Percentiles rank a stretch among this genome's conserved stretches.
phyloP scores from a whole-genome alignment of 1,140 invertebrate genomes.

The Pachypeltis micranthus region DNA sequence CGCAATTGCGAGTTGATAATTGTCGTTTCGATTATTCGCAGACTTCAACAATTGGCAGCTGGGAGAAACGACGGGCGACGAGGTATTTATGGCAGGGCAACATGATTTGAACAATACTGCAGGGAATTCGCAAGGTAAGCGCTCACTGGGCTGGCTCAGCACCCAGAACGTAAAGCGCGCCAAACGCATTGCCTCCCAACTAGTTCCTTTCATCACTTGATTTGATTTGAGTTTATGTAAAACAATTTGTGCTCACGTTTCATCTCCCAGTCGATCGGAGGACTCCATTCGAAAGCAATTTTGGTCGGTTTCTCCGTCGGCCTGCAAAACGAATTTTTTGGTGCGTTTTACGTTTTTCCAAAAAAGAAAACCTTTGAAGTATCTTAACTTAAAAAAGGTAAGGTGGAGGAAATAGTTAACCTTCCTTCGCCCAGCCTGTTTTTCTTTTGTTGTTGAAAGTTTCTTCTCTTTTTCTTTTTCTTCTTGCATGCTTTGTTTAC shows the following conservation, averaged over 20 bases:
- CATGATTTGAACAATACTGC: slow-evolving; percentile 49
- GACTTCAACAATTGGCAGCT: slow-evolving; percentile 27
- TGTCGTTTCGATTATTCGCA: not conserved
- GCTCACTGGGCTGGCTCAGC: not conserved
- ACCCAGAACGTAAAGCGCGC: not conserved
- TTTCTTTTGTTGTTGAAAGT: not conserved
- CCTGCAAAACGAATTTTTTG: too few species aligned
- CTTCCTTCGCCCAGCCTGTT: slow-evolving; percentile 12
- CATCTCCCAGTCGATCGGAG: not conserved
- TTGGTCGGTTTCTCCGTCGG: not conserved
- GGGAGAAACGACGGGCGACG: slow-evolving; percentile 40
- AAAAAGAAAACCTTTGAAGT: slow-evolving; percentile 6
- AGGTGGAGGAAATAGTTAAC: slow-evolving; percentile 7
- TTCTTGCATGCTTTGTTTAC: slow-evolving; percentile 3
- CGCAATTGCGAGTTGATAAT: too few species aligned
- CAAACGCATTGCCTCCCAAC: not conserved
- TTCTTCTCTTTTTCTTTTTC: not conserved
- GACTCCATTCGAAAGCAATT: not conserved
- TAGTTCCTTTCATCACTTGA: too few species aligned
- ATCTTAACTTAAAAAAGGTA: slow-evolving; percentile 11
- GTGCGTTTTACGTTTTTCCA: not conserved
- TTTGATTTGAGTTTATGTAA: not conserved
- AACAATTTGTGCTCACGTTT: not conserved
- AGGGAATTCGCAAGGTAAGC: slow-evolving; percentile 66
- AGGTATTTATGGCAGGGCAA: slow-evolving; percentile 57